phyloP scores from a whole-genome alignment of 2,888 invertebrate genomes.

The Euclidia mi region DNA sequence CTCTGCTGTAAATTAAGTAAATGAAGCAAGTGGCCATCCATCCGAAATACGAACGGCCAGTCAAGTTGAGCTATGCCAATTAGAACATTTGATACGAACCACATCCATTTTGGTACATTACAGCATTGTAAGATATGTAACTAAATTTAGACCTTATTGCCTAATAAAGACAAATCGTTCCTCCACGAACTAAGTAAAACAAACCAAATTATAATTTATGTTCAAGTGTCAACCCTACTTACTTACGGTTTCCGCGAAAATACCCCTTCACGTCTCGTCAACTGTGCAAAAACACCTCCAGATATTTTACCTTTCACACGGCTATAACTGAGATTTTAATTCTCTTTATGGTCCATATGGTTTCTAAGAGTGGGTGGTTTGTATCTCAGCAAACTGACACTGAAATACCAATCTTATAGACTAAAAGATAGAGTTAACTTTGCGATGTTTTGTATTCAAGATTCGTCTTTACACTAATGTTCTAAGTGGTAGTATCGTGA shows the following conservation, averaged over 20 bases:
- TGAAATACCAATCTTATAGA: slow-evolving; percentile 12
- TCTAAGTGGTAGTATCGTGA: slow-evolving; percentile 12
- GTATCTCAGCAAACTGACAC: slow-evolving; percentile 6
- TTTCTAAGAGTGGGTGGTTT: slow-evolving; percentile 30
- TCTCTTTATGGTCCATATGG: slow-evolving; percentile 40
- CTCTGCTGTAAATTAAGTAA: too few species aligned
- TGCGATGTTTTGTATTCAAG: background rate
- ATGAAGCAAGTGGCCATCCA: too few species aligned
- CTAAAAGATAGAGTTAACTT: background rate
- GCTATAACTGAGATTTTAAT: slow-evolving; percentile 44
- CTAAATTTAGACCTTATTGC: too few species aligned
- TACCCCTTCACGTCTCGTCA: slow-evolving; percentile 41
- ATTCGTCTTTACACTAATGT: slow-evolving; percentile 13
- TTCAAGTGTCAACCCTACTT: slow-evolving; percentile 34
- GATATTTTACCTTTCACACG: slow-evolving; percentile 37
- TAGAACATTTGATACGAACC: too few species aligned
- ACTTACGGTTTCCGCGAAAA: slow-evolving; percentile 43
- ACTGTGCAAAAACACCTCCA: slow-evolving; percentile 42
- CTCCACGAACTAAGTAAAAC: too few species aligned
- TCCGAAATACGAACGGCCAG: too few species aligned
- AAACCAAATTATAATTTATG: background rate
- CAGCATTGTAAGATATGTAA: too few species aligned
- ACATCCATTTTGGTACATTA: too few species aligned
- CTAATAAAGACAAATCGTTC: too few species aligned
- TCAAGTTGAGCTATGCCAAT: too few species aligned